Evolutionary conservation across 2,888 invertebrate genomes (phyloP).

Genomic region (Cheilosia variabilis): DNA sequence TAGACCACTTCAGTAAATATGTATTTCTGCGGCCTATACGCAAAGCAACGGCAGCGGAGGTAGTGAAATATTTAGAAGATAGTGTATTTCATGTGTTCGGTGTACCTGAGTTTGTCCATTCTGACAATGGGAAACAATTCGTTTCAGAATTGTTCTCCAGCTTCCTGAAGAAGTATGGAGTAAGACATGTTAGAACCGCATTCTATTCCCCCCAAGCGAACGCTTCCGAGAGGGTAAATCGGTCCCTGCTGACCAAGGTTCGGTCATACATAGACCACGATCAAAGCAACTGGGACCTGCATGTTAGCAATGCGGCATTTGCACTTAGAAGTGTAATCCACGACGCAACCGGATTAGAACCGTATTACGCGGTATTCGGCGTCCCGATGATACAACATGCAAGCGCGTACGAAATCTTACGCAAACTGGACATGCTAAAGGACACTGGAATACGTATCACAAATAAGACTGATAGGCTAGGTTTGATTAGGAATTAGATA

Average conservation of each 20-base stretch:
- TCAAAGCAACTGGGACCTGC: constrained; percentile 42
- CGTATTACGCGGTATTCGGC: constrained; percentile 52
- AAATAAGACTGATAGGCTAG: background rate
- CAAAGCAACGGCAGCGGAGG: too few species aligned
- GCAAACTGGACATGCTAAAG: background rate
- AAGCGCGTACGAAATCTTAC: background rate
- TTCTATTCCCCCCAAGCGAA: too few species aligned
- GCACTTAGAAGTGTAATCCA: constrained; percentile 46
- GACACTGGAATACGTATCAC: background rate
- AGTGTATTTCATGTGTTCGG: too few species aligned
- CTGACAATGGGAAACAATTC: too few species aligned
- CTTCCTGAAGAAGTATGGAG: too few species aligned
- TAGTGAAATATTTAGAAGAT: too few species aligned
- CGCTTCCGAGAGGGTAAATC: constrained; percentile 44
- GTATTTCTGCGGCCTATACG: too few species aligned
- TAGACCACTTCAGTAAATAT: too few species aligned
- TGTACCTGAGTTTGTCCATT: too few species aligned
- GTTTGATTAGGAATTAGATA: background rate
- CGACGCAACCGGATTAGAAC: constrained; percentile 39
- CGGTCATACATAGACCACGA: constrained; percentile 27
- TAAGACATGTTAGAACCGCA: too few species aligned
- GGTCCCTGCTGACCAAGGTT: constrained; percentile 31
- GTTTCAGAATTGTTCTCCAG: too few species aligned
- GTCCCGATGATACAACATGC: constrained; percentile 25
- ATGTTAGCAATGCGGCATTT: constrained; percentile 35